A percentile compares a stretch with the other conserved stretches of the same genome.
phyloP scores from a whole-genome alignment of 1,140 invertebrate species.

The Polyergus mexicanus region DNA sequence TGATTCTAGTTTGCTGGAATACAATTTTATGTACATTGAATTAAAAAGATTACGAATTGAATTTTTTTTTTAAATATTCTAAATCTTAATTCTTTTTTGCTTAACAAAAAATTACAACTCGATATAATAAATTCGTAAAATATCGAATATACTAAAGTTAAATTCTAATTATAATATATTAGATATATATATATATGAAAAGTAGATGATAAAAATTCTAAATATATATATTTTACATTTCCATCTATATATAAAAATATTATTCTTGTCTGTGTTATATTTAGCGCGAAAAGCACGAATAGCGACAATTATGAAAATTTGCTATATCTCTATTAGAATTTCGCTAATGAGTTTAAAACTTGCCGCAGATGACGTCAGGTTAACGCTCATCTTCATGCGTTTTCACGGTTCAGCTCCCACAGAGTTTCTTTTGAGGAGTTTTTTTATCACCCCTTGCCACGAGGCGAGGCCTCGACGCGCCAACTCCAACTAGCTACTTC shows the following conservation, averaged over 20 bases:
- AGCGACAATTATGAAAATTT: constrained; percentile 25
- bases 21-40: background rate
- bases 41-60: background rate
- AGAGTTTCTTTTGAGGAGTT: constrained; percentile 47
- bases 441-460: constrained; percentile 18
- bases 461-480: constrained; percentile 18
- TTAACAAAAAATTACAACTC: too few relatives aligned
- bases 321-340: constrained; percentile 37
- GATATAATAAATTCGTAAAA: too few relatives aligned
- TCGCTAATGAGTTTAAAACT: constrained; percentile 62
- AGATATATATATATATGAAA: background rate
- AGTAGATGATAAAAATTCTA: background rate
- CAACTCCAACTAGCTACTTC: constrained; percentile 33
- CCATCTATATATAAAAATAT: background rate
- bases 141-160: background rate
- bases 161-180: background rate
- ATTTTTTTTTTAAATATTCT: background rate
- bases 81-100: background rate
- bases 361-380: constrained; percentile 47
- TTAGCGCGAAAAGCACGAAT: background rate
- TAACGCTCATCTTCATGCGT: constrained; percentile 62
- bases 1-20: background rate
- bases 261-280: background rate
- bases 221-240: background rate
- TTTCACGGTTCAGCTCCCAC: constrained; percentile 56